These are phyloP conservation scores for Coregonus sp. DNA, from an alignment of 2,797 vertebrate species.

Conservation along the genomic window DNA sequence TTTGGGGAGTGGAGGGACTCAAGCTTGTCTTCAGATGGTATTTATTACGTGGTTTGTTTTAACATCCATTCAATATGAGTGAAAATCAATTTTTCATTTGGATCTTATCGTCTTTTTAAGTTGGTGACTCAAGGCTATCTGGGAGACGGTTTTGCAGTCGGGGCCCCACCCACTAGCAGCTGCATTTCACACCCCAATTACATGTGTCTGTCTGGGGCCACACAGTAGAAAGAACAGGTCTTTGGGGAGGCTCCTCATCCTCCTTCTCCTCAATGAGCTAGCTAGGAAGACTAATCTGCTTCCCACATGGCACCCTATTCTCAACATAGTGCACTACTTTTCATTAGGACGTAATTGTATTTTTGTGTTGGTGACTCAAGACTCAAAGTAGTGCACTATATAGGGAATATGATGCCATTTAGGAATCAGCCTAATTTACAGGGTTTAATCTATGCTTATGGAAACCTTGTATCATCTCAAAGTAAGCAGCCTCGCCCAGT, in stretches of 20 bases:
- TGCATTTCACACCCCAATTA: constrained; percentile 75
- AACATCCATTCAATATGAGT: constrained; percentile 74
- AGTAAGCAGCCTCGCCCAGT: background rate
- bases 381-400: constrained; percentile 28
- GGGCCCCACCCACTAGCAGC: constrained; percentile 36
- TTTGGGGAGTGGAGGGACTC: constrained; percentile 35
- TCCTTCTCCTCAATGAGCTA: background rate
- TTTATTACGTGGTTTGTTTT: constrained; percentile 75
- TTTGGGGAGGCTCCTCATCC: constrained; percentile 54
- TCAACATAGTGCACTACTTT: constrained; percentile 55
- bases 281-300: background rate
- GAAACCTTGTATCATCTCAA: background rate
- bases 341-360: constrained; percentile 75
- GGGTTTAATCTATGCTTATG: background rate
- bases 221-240: constrained; percentile 36
- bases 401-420: background rate
- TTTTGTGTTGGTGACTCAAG: constrained; percentile 62
- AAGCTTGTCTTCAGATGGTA: constrained; percentile 62
- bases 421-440: background rate
- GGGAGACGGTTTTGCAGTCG: constrained; percentile 8
- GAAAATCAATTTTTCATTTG: constrained; percentile 76
- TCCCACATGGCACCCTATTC: background rate
- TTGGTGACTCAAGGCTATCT: constrained; percentile 64
- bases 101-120: constrained; percentile 68
- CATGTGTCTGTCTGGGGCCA: constrained; percentile 59